phyloP scores from a whole-genome alignment of 2,113 vertebrate genomes.

The Neomonachus schauinslandi region DNA sequence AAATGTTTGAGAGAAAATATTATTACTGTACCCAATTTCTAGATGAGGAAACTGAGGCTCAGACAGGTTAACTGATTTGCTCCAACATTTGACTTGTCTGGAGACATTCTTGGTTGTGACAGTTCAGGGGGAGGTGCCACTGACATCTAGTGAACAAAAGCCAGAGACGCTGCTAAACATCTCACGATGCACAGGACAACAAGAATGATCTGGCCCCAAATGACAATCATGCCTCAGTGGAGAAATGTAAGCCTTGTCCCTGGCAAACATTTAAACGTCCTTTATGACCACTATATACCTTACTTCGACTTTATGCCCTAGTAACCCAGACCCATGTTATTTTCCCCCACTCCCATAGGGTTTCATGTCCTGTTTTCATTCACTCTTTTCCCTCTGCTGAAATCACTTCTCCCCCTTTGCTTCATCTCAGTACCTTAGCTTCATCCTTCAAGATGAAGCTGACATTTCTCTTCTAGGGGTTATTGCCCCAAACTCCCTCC shows the following conservation, averaged over 20 bases:
- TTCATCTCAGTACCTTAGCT: constrained; percentile 32
- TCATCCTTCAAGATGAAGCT: constrained; percentile 29
- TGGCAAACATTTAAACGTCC: background rate
- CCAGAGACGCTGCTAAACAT: background rate
- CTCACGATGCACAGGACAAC: background rate
- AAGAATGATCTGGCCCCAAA: background rate
- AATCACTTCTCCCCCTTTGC: background rate
- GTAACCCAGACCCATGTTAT: background rate
- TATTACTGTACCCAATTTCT: constrained; percentile 14
- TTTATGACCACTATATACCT: background rate
- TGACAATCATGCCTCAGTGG: background rate
- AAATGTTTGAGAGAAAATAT: background rate
- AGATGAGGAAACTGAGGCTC: constrained; percentile 1
- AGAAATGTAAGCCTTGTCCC: background rate
- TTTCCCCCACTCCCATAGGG: background rate
- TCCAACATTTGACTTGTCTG: background rate
- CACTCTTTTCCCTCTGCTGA: background rate
- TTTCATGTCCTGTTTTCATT: constrained; percentile 29
- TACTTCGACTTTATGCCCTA: background rate
- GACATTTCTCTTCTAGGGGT: constrained; percentile 10
- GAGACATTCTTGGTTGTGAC: background rate
- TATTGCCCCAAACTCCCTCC: background rate
- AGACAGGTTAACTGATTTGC: background rate
- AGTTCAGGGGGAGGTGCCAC: background rate
- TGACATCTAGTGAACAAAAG: background rate